Conservation (phyloP, 1,140 invertebrate species). For the Solenopsis fugax region DNA sequence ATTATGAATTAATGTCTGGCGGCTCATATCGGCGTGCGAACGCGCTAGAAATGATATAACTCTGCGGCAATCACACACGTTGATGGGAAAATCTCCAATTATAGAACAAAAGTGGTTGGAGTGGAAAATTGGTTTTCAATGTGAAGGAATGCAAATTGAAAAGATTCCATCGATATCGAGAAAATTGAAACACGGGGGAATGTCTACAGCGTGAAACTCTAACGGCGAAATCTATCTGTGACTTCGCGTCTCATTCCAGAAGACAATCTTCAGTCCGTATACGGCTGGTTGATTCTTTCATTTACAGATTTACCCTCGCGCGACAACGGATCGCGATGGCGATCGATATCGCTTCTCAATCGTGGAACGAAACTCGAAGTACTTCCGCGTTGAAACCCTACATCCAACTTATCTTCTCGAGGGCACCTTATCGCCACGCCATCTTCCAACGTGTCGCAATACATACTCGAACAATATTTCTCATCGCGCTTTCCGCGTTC, state of each 20-base stretch:
- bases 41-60: conserved; percentile 51
- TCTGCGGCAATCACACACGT: conserved; percentile 49
- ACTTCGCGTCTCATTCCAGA: conserved; percentile 15
- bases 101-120: conserved; percentile 38
- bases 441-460: neutral
- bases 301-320: conserved; percentile 7
- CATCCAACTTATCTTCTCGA: conserved; percentile 3
- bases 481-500: conserved; percentile 32
- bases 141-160: conserved; percentile 65
- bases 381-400: conserved; percentile 13
- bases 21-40: conserved; percentile 38
- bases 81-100: conserved; percentile 60
- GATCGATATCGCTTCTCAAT: neutral
- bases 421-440: conserved; percentile 1
- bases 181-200: conserved; percentile 41
- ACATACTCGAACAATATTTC: conserved; percentile 30
- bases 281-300: neutral
- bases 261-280: neutral
- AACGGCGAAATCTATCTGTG: conserved; percentile 7
- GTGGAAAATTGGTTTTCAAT: conserved; percentile 70
- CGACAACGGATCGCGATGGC: neutral
- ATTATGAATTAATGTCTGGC: conserved; percentile 28
- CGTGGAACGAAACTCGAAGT: neutral
- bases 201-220: neutral
- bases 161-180: conserved; percentile 58